Evolutionary conservation across 2,888 invertebrate species (phyloP).

Genomic region (Harpagoxenus sublaevis): DNA sequence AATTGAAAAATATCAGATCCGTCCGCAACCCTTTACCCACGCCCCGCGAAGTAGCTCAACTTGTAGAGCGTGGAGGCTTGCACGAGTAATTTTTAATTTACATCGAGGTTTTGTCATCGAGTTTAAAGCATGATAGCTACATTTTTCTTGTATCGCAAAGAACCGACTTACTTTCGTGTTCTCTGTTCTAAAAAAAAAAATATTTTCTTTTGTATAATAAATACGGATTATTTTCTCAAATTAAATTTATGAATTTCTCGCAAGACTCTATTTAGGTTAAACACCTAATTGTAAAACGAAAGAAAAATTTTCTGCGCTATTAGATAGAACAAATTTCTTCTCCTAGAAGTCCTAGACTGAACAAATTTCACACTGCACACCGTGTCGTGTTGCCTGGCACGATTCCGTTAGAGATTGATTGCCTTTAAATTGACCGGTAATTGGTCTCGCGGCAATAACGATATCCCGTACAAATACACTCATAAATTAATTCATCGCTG

Average conservation of each 20-base stretch:
- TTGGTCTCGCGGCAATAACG: constrained; percentile 38
- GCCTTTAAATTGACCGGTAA: constrained; percentile 43
- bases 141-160: not conserved
- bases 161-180: not conserved
- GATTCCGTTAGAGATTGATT: constrained; percentile 52
- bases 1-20: constrained; percentile 47
- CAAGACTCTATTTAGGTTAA: not conserved
- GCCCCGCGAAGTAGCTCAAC: not conserved
- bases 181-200: not conserved
- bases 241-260: not conserved
- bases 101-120: not conserved
- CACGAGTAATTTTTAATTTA: not conserved
- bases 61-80: not conserved
- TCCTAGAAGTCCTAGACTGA: not conserved
- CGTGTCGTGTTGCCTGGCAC: constrained; percentile 21
- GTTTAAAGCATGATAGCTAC: not conserved
- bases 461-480: constrained; percentile 43
- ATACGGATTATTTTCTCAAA: not conserved
- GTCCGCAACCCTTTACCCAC: constrained; percentile 29
- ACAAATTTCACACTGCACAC: constrained; percentile 9
- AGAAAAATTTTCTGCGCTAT: constrained; percentile 1
- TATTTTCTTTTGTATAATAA: not conserved
- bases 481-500: constrained; percentile 50
- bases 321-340: constrained; percentile 1
- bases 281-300: not conserved